Evolutionary conservation across 1,140 invertebrate species (phyloP).

Genomic region (Hycleus phaleratus): DNA sequence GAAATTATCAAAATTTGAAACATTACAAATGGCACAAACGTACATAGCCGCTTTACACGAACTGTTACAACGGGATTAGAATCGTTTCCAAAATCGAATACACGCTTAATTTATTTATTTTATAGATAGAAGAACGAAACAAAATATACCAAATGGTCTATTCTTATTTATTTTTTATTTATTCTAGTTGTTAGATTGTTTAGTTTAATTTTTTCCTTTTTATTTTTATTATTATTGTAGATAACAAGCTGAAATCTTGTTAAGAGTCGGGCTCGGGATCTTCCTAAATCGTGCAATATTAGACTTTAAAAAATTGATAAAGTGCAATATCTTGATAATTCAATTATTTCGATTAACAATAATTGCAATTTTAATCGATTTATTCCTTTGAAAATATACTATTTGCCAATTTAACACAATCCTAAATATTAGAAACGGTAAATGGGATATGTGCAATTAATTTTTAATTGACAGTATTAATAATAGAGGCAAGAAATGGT

Average conservation of each 20-base stretch:
- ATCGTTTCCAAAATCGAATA: background rate
- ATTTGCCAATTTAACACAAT: background rate
- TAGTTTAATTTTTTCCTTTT: background rate
- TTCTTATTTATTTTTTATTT: constrained; percentile 15
- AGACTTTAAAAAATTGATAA: constrained; percentile 16
- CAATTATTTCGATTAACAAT: too few relatives aligned
- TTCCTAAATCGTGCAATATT: constrained; percentile 19
- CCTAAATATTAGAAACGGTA: constrained; percentile 1
- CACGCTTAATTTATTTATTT: background rate
- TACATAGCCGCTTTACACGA: constrained; percentile 66
- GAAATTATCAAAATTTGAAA: constrained; percentile 75
- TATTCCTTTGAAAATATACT: background rate
- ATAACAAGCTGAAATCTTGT: background rate
- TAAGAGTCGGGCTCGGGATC: constrained; percentile 1
- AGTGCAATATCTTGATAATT: constrained; percentile 17
- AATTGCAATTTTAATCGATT: too few relatives aligned
- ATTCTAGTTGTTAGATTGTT: background rate
- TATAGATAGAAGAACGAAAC: background rate
- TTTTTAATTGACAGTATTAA: constrained; percentile 6
- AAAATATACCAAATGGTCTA: constrained; percentile 1
- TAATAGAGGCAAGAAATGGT: too few relatives aligned
- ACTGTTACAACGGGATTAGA: constrained; percentile 41
- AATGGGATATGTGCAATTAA: constrained; percentile 11
- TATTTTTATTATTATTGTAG: background rate
- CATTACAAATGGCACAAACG: constrained; percentile 74